Evolutionary conservation across 2,113 vertebrate species (phyloP), one percentile per base, ranked within the genome.

Genomic region (Lagopus leucura): DNA sequence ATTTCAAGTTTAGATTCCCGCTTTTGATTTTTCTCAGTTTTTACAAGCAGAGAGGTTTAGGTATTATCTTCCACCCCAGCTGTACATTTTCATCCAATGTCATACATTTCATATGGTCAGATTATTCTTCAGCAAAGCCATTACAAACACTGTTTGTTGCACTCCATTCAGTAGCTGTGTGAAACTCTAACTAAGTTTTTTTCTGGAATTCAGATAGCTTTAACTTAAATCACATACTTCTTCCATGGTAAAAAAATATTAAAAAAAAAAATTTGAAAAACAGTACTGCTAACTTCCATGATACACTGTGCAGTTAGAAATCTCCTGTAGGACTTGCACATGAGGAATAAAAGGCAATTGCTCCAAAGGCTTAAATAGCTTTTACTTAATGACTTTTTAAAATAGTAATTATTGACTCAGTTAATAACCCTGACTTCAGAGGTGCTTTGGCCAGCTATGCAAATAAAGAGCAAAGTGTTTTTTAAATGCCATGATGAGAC

Each of bases 301-400:
- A 81, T 48, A 45, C 28, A 19, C 24, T 45, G 25, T 61, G 22
- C 22, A 69, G 14, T 28, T 88, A 2, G 0, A 82, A 82, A 28
- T 61, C 20, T 82, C 36, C 18, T 27, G 30, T 24, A 43, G 54
- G 69, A 69, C 28, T 61, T 80, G 27, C 40, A 66, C 57, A 65
- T 3, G 38, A 57, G 17, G 32, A 19, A 85, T 82, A 69, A 89
- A 87, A 70, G 52, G 6, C 90, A 92, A 92, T 22, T 86, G 40
- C 18, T 89, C 65, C 42, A 70, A 92, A 90, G 57, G 47, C 67
- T 58, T 79, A 67, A 48, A 82, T 73, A 95, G 42, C 69, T 85
- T 80, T 57, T 72, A 83, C 45, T 89, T 96, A 94, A 97, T 70
- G 86, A 89, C 30, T 86, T 94, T 95, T 95, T 80, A 65, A 94